Conservation (phyloP, 2,888 invertebrate genomes). For the Cheilosia grossa region DNA sequence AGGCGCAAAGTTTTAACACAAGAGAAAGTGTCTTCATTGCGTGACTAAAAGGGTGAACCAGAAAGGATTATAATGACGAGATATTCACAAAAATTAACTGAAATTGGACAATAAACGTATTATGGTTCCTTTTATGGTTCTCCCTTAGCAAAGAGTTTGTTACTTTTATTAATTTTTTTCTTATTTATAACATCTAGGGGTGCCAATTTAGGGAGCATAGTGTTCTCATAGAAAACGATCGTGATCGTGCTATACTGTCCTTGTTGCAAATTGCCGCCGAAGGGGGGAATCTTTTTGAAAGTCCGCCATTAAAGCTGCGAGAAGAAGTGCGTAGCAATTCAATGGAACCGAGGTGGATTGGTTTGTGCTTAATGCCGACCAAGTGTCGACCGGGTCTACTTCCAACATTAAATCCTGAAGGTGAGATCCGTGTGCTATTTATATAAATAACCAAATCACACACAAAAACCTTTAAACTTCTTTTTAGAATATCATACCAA, state of each 20-base stretch:
- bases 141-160: neutral
- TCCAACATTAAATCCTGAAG: conserved; percentile 79
- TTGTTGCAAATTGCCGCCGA: conserved; percentile 81
- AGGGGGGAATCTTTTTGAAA: conserved; percentile 80
- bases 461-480: neutral
- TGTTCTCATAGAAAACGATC: conserved; percentile 86
- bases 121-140: neutral
- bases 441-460: neutral
- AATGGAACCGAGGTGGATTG: conserved; percentile 80
- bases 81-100: no score
- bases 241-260: conserved; percentile 87
- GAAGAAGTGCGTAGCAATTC: conserved; percentile 77
- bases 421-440: conserved; percentile 53
- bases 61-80: no score
- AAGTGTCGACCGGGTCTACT: conserved; percentile 82
- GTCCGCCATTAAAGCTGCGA: conserved; percentile 78
- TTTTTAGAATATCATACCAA: conserved; percentile 77
- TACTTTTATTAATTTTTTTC: neutral
- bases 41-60: no score
- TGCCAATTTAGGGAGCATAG: conserved; percentile 90
- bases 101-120: no score
- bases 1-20: no score
- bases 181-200: conserved; percentile 84
- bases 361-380: conserved; percentile 81
- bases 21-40: no score